Percentiles rank a stretch among this genome's conserved stretches.
These are phyloP conservation scores for Cherax quadricarinatus DNA, from an alignment of 1,140 invertebrate genomes.

Conservation along the genomic window DNA sequence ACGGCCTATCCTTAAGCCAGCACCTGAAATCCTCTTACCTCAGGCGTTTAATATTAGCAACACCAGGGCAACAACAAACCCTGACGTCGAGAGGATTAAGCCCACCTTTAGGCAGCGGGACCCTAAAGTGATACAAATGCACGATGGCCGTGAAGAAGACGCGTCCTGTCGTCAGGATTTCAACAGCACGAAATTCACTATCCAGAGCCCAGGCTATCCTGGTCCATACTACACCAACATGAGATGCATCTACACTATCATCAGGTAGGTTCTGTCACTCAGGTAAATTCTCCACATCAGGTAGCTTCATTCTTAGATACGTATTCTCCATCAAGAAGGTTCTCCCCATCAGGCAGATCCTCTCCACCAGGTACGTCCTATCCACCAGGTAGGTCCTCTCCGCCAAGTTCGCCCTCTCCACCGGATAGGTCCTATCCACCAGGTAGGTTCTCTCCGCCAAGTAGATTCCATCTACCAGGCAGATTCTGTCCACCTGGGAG, in stretches of 20 bases:
- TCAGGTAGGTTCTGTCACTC: conserved; percentile 14
- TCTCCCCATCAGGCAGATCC: no score
- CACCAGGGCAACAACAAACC: background rate
- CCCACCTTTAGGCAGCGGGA: background rate
- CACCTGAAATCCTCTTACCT: background rate
- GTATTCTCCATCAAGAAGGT: no score
- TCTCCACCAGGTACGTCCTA: no score
- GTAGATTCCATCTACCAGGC: no score
- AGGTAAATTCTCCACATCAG: no score
- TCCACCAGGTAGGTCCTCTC: no score
- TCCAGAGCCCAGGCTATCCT: conserved; percentile 55
- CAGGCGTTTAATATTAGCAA: background rate
- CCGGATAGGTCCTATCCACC: no score
- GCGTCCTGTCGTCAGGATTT: conserved; percentile 20
- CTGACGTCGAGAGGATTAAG: background rate
- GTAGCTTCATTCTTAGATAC: no score
- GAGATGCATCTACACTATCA: conserved; percentile 39
- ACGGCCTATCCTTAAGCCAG: background rate
- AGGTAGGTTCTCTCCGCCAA: no score
- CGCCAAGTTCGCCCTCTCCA: no score
- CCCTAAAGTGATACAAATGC: background rate
- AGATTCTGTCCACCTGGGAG: no score
- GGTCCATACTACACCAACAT: conserved; percentile 53
- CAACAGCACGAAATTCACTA: background rate
- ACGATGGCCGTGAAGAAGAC: background rate